Percentiles rank a stretch among this genome's conserved stretches.
phyloP scores from a whole-genome alignment of 2,797 vertebrate species.

The Gila robusta region DNA sequence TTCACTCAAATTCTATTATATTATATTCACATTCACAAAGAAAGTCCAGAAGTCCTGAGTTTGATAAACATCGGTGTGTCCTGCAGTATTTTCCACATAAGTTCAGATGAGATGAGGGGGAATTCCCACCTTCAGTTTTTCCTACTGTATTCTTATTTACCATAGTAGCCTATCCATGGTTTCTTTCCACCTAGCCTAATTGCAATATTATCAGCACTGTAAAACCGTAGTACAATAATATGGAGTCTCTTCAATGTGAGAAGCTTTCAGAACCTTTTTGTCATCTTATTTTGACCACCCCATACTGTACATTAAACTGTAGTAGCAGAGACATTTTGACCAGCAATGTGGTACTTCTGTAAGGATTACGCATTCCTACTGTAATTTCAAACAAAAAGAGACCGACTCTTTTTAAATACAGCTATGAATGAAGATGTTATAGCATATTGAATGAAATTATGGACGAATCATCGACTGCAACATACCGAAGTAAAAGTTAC shows the following conservation, averaged over 20 bases:
- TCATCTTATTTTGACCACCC: not conserved
- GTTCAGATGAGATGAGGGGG: not conserved
- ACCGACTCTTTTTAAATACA: not conserved
- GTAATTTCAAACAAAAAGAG: not conserved
- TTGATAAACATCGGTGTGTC: not conserved
- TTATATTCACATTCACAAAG: not conserved
- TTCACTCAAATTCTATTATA: too few relatives aligned
- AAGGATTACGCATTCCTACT: not conserved
- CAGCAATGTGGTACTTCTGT: not conserved
- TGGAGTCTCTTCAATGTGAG: not conserved
- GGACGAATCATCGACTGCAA: not conserved
- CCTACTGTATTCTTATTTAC: not conserved
- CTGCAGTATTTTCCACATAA: not conserved
- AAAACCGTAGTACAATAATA: not conserved
- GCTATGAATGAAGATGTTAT: not conserved
- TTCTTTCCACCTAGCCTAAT: not conserved
- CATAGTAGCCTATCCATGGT: not conserved
- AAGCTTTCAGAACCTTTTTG: not conserved
- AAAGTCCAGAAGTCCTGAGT: not conserved
- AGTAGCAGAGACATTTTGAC: not conserved
- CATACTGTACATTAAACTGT: not conserved
- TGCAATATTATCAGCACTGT: not conserved
- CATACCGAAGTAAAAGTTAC: not conserved
- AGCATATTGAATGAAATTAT: not conserved
- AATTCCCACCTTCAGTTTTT: conserved; percentile 1